Evolutionary conservation across 2,797 vertebrate species (phyloP).

Genomic region (Macropodus opercularis): DNA sequence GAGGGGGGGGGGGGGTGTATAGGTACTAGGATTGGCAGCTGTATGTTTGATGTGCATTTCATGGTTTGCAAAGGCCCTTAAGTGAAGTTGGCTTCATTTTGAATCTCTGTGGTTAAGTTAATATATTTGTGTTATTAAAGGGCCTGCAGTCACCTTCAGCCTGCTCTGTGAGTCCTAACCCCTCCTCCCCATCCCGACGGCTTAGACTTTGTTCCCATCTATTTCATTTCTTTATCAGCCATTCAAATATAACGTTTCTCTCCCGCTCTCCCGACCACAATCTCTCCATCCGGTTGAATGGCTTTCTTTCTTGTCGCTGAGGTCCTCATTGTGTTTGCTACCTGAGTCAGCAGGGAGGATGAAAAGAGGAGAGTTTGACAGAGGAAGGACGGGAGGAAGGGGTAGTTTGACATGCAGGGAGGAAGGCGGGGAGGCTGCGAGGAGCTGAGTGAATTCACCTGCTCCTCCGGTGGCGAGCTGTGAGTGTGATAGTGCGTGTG

Average conservation of each 20-base stretch:
- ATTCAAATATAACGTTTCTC: slow-evolving; percentile 69
- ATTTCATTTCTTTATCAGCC: slow-evolving; percentile 72
- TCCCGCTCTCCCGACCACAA: slow-evolving; percentile 37
- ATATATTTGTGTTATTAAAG: slow-evolving; percentile 75
- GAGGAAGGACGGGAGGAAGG: slow-evolving; percentile 48
- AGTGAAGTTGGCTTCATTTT: slow-evolving; percentile 66
- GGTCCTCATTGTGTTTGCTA: slow-evolving; percentile 74
- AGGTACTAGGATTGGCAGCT: slow-evolving; percentile 70
- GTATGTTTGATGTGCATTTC: slow-evolving; percentile 73
- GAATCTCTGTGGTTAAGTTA: slow-evolving; percentile 77
- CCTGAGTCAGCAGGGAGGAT: slow-evolving; percentile 82
- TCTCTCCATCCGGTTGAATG: slow-evolving; percentile 71
- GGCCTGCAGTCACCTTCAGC: slow-evolving; percentile 68
- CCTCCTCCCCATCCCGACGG: slow-evolving; percentile 37
- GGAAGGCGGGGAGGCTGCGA: slow-evolving; percentile 39
- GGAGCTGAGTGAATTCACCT: slow-evolving; percentile 73
- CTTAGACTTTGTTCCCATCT: slow-evolving; percentile 67
- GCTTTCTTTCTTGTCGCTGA: slow-evolving; percentile 66
- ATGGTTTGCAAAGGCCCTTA: slow-evolving; percentile 62
- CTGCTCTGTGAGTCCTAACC: slow-evolving; percentile 43
- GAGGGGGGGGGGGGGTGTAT: slow-evolving; percentile 32
- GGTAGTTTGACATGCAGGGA: slow-evolving; percentile 62
- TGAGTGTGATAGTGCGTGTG: slow-evolving; percentile 45
- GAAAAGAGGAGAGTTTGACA: slow-evolving; percentile 66
- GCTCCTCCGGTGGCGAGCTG: slow-evolving; percentile 62